Evolutionary conservation across 2,113 vertebrate species (phyloP), one percentile per base, ranked within the genome.

Genomic region (Falco punctatus): DNA sequence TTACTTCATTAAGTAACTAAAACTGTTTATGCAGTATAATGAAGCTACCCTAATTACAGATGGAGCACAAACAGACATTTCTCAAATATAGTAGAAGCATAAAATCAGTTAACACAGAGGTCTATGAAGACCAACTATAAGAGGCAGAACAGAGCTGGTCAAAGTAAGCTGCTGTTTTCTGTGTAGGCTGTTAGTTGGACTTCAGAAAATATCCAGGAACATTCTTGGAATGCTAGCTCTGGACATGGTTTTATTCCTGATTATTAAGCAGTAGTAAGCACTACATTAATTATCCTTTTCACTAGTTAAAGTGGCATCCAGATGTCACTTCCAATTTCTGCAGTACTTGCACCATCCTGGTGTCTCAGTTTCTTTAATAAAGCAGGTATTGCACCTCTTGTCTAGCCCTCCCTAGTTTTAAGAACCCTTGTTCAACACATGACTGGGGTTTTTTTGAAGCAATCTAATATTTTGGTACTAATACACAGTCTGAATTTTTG

Each of bases 301-400:
- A 32, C 32, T 51, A 55, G 23, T 46, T 57, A 32, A 67, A 54
- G 67, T 62, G 78, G 11, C 46, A 87, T 49, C 54, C 11, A 55
- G 8, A 13, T 55, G 57, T 54, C 73, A 58, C 84, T 74, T 80
- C 82, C 49, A 91, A 44, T 96, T 91, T 57, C 51, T 92, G 38
- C 54, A 66, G 71, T 79, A 64, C 44, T 14, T 83, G 85, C 85
- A 90, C 57, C 72, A 33, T 5, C 48, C 27, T 73, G 46, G 61
- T 88, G 52, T 83, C 69, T 96, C 88, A 90, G 84, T 59, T 64
- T 51, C 93, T 95, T 72, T 85, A 95, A 64, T 71, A 70, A 28
- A 52, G 86, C 81, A 81, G 70, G 38, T 4, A 40, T 73, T 85
- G 27, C 61, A 44, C n/a, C 17, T 89, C 92, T 96, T 91, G 42